phyloP scores from a whole-genome alignment of 1,140 invertebrate genomes.

The Belonocnema kinseyi region DNA sequence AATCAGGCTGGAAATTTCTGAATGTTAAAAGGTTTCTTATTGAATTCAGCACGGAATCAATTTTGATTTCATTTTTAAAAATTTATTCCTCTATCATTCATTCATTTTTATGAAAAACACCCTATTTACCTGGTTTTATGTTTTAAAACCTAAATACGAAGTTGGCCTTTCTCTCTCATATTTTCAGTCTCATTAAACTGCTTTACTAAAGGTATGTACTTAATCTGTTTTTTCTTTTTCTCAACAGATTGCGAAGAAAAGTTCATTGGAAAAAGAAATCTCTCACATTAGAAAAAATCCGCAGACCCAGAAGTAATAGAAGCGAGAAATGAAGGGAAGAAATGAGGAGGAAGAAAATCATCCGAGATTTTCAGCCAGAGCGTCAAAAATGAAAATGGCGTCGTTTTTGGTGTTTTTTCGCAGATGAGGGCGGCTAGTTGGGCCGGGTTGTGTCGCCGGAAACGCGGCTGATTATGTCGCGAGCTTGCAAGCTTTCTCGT shows the following conservation, averaged over 20 bases:
- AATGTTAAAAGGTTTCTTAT: no score
- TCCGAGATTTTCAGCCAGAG: conserved; percentile 31
- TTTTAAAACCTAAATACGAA: no score
- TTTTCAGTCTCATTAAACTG: no score
- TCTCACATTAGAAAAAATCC: background rate
- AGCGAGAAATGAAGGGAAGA: background rate
- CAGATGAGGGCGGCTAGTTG: conserved; percentile 65
- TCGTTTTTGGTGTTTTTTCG: conserved; percentile 35
- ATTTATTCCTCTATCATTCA: no score
- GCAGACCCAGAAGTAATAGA: background rate
- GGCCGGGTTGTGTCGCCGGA: conserved; percentile 61
- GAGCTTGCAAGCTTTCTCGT: conserved; percentile 57
- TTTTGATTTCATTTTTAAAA: no score
- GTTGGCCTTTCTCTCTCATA: no score
- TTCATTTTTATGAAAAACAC: no score
- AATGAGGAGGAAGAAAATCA: conserved; percentile 4
- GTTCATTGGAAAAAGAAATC: background rate
- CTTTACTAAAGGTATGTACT: no score
- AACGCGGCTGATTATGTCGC: conserved; percentile 72
- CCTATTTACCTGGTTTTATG: no score
- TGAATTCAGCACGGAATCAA: no score
- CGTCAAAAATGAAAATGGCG: conserved; percentile 12
- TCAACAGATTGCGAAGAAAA: background rate
- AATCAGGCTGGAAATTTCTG: no score
- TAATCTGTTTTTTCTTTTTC: background rate